Percentiles rank a stretch among this genome's conserved stretches.
Evolutionary conservation across 2,888 invertebrate genomes (phyloP).

Genomic region (Nudaria mundana): DNA sequence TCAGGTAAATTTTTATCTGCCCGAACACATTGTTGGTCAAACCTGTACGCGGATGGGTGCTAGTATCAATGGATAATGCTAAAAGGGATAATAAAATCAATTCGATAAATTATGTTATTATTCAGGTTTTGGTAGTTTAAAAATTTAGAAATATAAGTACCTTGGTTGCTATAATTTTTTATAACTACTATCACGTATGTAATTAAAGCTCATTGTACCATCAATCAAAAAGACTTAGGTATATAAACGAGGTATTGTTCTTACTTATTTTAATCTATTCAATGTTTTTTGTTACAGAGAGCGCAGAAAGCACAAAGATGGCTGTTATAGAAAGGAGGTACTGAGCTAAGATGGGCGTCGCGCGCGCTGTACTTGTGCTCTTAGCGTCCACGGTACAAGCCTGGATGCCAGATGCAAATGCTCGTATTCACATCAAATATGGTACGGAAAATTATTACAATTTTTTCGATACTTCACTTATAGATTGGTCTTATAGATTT

Average conservation of each 20-base stretch:
- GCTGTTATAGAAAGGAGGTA: constrained; percentile 63
- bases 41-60: too few species aligned
- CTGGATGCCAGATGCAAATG: constrained; percentile 87
- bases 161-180: too few species aligned
- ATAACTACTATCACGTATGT: too few species aligned
- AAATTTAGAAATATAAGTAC: too few species aligned
- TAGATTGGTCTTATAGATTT: neutral
- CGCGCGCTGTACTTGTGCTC: constrained; percentile 79
- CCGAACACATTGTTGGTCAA: too few species aligned
- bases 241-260: neutral
- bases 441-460: constrained; percentile 62
- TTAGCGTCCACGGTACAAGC: constrained; percentile 81
- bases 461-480: neutral
- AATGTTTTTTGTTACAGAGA: constrained; percentile 53
- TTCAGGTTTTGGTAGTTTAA: too few species aligned
- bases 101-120: too few species aligned
- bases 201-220: too few species aligned
- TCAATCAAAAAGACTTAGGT: too few species aligned
- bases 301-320: constrained; percentile 55
- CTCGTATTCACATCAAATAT: constrained; percentile 84
- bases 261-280: neutral
- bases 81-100: too few species aligned
- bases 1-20: too few species aligned
- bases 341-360: constrained; percentile 73
- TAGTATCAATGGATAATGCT: too few species aligned